Percentiles rank a stretch among this genome's conserved stretches.
Conservation (phyloP, 1,140 invertebrate genomes). For the Ladona fulva region DNA sequence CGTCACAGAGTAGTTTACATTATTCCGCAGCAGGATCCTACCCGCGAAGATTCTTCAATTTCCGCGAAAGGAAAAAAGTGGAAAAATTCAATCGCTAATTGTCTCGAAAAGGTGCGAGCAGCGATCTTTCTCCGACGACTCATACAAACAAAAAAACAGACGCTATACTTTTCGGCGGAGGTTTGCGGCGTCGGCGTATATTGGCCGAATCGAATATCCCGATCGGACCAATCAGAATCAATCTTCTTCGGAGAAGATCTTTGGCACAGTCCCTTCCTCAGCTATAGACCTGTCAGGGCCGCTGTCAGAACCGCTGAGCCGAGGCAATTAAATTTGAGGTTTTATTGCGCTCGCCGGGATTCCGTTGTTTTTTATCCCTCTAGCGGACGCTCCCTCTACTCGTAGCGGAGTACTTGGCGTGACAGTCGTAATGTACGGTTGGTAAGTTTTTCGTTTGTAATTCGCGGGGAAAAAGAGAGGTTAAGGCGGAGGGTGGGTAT, state of each 20-base stretch:
- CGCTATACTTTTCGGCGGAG: too few relatives aligned
- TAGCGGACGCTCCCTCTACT: background rate
- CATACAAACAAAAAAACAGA: too few relatives aligned
- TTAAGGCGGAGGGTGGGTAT: too few relatives aligned
- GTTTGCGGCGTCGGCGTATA: too few relatives aligned
- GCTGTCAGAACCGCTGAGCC: background rate
- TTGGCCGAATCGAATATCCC: background rate
- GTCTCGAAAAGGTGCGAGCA: too few relatives aligned
- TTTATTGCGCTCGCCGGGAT: background rate
- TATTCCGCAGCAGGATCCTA: too few relatives aligned
- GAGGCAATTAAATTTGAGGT: slow-evolving; percentile 5
- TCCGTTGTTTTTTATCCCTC: background rate
- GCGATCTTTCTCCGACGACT: too few relatives aligned
- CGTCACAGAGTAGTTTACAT: too few relatives aligned
- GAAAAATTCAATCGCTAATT: too few relatives aligned
- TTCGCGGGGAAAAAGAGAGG: background rate
- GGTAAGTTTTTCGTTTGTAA: background rate
- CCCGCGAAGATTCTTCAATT: too few relatives aligned
- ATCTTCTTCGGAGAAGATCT: background rate
- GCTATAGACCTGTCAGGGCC: background rate
- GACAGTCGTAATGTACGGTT: background rate
- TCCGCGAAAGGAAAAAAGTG: too few relatives aligned
- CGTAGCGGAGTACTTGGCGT: background rate
- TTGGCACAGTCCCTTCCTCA: background rate
- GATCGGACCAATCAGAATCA: background rate